Evolutionary conservation across 2,888 invertebrate genomes (phyloP).

Genomic region (Xylota sylvarum): DNA sequence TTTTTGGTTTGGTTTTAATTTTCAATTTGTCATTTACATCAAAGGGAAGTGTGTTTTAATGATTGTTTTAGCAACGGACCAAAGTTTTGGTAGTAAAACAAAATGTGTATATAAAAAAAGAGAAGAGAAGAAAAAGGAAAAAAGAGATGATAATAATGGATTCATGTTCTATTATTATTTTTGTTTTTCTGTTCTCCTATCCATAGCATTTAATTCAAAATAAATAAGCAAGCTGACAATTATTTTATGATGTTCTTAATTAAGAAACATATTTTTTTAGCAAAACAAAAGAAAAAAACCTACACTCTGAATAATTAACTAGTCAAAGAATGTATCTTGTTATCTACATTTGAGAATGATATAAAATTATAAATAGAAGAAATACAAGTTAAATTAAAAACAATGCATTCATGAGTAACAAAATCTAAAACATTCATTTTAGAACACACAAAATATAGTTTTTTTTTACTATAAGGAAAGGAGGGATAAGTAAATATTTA

Average conservation of each 20-base stretch:
- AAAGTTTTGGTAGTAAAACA: constrained; percentile 68
- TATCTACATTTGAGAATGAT: constrained; percentile 51
- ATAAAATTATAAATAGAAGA: constrained; percentile 14
- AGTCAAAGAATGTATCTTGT: constrained; percentile 30
- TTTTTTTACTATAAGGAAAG: not conserved
- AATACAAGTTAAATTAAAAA: constrained; percentile 2
- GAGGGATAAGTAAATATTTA: constrained; percentile 9
- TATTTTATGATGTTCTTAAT: constrained; percentile 28
- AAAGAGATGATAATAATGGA: constrained; percentile 73
- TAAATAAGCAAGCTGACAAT: constrained; percentile 39
- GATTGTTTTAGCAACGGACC: constrained; percentile 71
- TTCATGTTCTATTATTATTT: constrained; percentile 48
- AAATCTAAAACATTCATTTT: constrained; percentile 45
- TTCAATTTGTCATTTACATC: constrained; percentile 79
- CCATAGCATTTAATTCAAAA: constrained; percentile 44
- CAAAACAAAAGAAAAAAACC: constrained; percentile 20
- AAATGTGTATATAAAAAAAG: constrained; percentile 77
- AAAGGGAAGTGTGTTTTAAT: constrained; percentile 72
- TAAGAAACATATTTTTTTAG: not conserved
- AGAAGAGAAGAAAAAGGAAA: constrained; percentile 78
- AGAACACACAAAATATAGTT: constrained; percentile 47
- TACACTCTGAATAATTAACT: constrained; percentile 22
- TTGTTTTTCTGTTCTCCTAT: constrained; percentile 48
- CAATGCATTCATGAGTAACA: constrained; percentile 52
- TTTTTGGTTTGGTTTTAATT: constrained; percentile 64